Conservation (phyloP, 2,888 invertebrate genomes). For the Athetis lepigone region DNA sequence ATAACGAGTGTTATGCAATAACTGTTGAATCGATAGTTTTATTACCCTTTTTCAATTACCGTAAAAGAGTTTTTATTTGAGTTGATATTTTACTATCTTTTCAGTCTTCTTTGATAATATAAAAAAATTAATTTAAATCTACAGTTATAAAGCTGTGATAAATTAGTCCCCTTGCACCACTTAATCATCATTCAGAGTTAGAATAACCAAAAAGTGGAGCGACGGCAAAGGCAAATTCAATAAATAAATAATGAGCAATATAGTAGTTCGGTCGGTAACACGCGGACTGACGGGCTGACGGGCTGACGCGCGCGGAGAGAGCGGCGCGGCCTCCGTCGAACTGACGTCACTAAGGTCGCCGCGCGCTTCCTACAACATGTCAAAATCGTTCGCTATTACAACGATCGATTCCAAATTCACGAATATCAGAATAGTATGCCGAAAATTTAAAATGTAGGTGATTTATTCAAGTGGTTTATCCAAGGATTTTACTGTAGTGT, state of each 20-base stretch:
- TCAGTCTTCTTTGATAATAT: neutral
- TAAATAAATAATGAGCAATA: slow-evolving; percentile 74
- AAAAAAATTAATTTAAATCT: no score
- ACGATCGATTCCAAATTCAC: slow-evolving; percentile 49
- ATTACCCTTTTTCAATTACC: slow-evolving; percentile 17
- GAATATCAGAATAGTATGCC: slow-evolving; percentile 8
- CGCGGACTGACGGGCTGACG: slow-evolving; percentile 49
- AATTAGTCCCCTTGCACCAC: slow-evolving; percentile 50
- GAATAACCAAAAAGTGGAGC: slow-evolving; percentile 68
- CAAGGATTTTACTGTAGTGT: neutral
- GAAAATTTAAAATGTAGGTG: neutral
- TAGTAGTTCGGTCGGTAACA: slow-evolving; percentile 69
- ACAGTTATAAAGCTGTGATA: slow-evolving; percentile 15
- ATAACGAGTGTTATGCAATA: slow-evolving; percentile 17
- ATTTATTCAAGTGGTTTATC: neutral
- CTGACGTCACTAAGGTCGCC: slow-evolving; percentile 84
- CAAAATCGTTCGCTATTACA: slow-evolving; percentile 65
- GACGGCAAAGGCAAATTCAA: slow-evolving; percentile 68
- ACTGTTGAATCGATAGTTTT: slow-evolving; percentile 7
- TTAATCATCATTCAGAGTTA: slow-evolving; percentile 59
- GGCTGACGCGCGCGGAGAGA: slow-evolving; percentile 71
- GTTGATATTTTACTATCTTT: slow-evolving; percentile 12
- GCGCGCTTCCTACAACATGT: slow-evolving; percentile 78
- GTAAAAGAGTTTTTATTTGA: slow-evolving; percentile 3
- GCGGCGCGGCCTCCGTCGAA: slow-evolving; percentile 74